Percentiles rank a stretch among this genome's conserved stretches.
These are phyloP conservation scores for Tuta absoluta DNA, from an alignment of 2,888 invertebrate species.

Conservation along the genomic window DNA sequence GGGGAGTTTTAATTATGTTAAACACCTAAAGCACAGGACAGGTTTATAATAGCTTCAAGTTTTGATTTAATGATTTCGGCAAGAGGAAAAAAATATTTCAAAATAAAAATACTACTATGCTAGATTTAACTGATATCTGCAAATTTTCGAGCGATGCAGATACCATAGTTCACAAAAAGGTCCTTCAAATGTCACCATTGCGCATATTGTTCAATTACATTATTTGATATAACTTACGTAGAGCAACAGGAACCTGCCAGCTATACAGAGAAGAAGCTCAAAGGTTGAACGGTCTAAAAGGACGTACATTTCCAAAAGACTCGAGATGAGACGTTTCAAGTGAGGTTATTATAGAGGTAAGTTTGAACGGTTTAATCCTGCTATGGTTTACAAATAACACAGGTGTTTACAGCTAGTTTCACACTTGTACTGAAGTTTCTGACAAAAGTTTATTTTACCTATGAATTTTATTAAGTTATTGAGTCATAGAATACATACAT, in stretches of 20 bases:
- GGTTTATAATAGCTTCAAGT: not conserved
- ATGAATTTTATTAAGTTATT: slow-evolving; percentile 22
- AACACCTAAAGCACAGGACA: not conserved
- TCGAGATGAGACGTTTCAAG: not conserved
- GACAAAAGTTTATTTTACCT: slow-evolving; percentile 49
- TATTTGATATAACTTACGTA: slow-evolving; percentile 48
- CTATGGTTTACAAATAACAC: slow-evolving; percentile 36
- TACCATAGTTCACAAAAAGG: not conserved
- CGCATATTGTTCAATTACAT: not conserved
- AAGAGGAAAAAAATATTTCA: too few species aligned
- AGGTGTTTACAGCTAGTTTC: slow-evolving; percentile 40
- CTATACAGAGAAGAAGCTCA: slow-evolving; percentile 48
- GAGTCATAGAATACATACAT: slow-evolving; percentile 2
- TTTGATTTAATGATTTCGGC: not conserved
- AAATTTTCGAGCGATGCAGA: too few species aligned
- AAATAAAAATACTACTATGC: too few species aligned
- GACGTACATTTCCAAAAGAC: not conserved
- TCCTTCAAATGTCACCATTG: not conserved
- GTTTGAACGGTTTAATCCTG: slow-evolving; percentile 37
- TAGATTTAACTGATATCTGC: too few species aligned
- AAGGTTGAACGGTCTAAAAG: not conserved
- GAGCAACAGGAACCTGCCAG: slow-evolving; percentile 47
- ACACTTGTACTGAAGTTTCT: slow-evolving; percentile 58
- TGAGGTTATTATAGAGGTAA: not conserved
- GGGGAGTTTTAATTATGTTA: not conserved